A percentile compares a stretch with the other conserved stretches of the same genome.
Conservation (phyloP, 2,113 vertebrate species). For the Balaeniceps rex region DNA sequence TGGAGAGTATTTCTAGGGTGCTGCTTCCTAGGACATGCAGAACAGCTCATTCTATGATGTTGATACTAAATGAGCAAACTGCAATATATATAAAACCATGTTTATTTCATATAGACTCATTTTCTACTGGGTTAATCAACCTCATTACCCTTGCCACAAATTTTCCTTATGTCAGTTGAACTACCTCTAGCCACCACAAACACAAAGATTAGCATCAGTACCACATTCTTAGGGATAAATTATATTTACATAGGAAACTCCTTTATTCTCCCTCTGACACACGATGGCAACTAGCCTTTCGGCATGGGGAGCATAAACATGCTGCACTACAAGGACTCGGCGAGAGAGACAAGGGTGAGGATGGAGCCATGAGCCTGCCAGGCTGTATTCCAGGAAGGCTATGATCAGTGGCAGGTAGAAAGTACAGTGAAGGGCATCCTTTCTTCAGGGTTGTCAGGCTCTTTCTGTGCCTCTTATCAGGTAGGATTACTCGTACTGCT, state of each 20-base stretch:
- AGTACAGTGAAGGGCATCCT: not conserved
- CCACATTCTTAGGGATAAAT: not conserved
- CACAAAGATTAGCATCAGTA: not conserved
- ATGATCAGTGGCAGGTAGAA: not conserved
- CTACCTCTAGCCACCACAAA: not conserved
- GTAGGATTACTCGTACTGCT: not conserved
- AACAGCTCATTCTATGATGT: not conserved
- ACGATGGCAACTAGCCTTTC: not conserved
- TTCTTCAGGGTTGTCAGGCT: not conserved
- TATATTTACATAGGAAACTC: not conserved
- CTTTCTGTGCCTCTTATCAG: not conserved
- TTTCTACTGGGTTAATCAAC: not conserved
- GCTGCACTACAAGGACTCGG: accelerated
- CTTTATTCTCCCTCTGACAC: not conserved
- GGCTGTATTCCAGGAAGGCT: not conserved
- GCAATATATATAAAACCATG: not conserved
- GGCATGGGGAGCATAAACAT: accelerated
- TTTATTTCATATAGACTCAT: not conserved
- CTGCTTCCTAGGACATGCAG: not conserved
- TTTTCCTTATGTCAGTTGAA: not conserved
- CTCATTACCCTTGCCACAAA: not conserved
- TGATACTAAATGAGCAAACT: not conserved
- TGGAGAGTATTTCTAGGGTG: not conserved
- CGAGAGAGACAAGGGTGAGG: not conserved
- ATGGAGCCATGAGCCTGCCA: not conserved